Evolutionary conservation across 1,140 invertebrate species (phyloP), one percentile per base, ranked within the genome.

Genomic region (Hestina assimilis): DNA sequence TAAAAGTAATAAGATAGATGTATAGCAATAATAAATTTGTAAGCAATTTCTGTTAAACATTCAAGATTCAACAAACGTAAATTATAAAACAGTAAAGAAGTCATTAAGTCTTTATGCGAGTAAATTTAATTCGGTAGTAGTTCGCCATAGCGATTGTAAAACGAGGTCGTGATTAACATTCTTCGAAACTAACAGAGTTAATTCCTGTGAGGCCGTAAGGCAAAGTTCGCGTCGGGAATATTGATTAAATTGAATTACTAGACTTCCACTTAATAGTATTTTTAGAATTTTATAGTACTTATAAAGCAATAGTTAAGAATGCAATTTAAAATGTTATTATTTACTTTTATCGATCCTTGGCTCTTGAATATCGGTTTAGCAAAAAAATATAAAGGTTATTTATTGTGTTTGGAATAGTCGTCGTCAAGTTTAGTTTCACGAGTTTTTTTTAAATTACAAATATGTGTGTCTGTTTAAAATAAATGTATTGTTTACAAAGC

Each of bases 121-220:
- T 46, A 29, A 53, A 43, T 35, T 52, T 69, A 64, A 69, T 74
- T 77, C 55, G 65, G 53, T 66, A 57, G 54, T 63, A 52, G 60
- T 59, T 51, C 46, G 40, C 47, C 45, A 57, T 63, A 63, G 51
- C 56, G 58, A 61, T 69, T 67, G 63, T 69, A 63, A 72, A 76
- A 74, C 69, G 65, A 64, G 68, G 72, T 66, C 66, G 61, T 71
- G 70, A 75, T 69, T 72, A 75, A 72, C 66, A 72, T 75, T 73
- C 69, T 64, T 63, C 57, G 57, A 64, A 62, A 65, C 61, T 62
- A 59, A 58, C 63, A 24, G 51, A 65, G 58, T 65, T 65, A 65
- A 66, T 66, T 72, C 62, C 61, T 57, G 46, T 59, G 61, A 58
- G 61, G 47, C 59, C 45, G 51, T 59, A 59, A 60, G 60, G 38